A percentile compares a stretch with the other conserved stretches of the same genome.
Conservation (phyloP, 2,797 vertebrate genomes). For the Paratrypauchen microcephalus region DNA sequence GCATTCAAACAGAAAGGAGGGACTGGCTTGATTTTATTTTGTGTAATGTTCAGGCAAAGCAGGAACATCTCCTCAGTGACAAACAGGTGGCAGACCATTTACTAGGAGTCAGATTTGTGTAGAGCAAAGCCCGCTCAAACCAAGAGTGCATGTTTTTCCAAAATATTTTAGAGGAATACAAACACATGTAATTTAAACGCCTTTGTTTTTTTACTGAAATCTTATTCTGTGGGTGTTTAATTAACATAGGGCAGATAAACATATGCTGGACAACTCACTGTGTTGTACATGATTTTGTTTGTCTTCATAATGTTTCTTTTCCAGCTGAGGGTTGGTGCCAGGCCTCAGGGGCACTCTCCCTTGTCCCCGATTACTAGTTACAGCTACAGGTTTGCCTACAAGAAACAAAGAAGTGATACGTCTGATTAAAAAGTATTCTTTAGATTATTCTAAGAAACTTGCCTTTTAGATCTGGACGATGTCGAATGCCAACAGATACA, state of each 20-base stretch:
- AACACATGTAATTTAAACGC: no score
- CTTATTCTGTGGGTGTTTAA: not conserved
- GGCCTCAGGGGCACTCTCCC: conserved; percentile 81
- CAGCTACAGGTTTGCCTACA: conserved; percentile 93
- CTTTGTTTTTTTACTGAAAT: no score
- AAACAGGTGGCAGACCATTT: no score
- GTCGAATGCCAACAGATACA: conserved; percentile 94
- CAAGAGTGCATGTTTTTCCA: no score
- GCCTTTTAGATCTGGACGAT: conserved; percentile 93
- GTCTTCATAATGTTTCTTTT: conserved; percentile 90
- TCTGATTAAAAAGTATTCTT: not conserved
- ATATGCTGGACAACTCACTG: conserved; percentile 69
- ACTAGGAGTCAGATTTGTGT: no score
- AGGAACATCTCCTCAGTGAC: no score
- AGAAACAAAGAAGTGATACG: conserved; percentile 25
- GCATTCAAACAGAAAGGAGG: no score
- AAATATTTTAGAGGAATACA: no score
- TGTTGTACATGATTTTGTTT: conserved; percentile 78
- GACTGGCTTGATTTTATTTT: no score
- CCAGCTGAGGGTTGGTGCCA: conserved; percentile 87
- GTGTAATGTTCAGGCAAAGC: no score
- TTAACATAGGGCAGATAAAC: not conserved
- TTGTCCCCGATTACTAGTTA: conserved; percentile 95
- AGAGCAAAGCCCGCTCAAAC: no score
- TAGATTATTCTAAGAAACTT: conserved; percentile 23